Conservation (phyloP, 2,888 invertebrate species). For the Tribolium freemani region DNA sequence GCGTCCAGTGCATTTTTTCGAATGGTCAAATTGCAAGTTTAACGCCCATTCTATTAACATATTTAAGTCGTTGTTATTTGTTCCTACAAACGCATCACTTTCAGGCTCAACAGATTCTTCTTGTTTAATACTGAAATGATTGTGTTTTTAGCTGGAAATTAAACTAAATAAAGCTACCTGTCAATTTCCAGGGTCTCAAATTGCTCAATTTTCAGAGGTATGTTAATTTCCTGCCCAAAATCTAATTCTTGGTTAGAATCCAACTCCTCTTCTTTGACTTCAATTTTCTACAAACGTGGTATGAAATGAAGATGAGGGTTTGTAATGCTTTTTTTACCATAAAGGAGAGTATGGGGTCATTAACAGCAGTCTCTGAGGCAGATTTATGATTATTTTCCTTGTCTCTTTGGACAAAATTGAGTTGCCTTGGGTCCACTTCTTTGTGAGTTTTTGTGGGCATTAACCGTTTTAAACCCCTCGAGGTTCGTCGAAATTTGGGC, state of each 20-base stretch:
- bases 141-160: background rate
- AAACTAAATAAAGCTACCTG: slow-evolving; percentile 2
- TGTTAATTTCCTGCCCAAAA: slow-evolving; percentile 10
- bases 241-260: slow-evolving; percentile 4
- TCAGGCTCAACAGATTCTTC: slow-evolving; percentile 7
- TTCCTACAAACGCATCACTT: background rate
- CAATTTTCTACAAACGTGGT: slow-evolving; percentile 14
- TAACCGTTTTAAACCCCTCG: background rate
- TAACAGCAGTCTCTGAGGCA: slow-evolving; percentile 3
- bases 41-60: slow-evolving; percentile 31
- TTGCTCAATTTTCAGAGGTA: slow-evolving; percentile 23
- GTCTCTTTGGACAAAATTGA: slow-evolving; percentile 13
- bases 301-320: background rate
- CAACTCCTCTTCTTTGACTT: slow-evolving; percentile 23
- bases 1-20: slow-evolving; percentile 17
- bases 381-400: slow-evolving; percentile 25
- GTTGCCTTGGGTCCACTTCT: slow-evolving; percentile 8
- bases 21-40: slow-evolving; percentile 29
- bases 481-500: slow-evolving; percentile 11
- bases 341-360: slow-evolving; percentile 11
- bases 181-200: slow-evolving; percentile 10
- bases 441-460: background rate
- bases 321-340: background rate
- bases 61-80: slow-evolving; percentile 10
- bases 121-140: slow-evolving; percentile 26